Conservation (phyloP, 1,140 invertebrate species). For the Megathymus violae region DNA sequence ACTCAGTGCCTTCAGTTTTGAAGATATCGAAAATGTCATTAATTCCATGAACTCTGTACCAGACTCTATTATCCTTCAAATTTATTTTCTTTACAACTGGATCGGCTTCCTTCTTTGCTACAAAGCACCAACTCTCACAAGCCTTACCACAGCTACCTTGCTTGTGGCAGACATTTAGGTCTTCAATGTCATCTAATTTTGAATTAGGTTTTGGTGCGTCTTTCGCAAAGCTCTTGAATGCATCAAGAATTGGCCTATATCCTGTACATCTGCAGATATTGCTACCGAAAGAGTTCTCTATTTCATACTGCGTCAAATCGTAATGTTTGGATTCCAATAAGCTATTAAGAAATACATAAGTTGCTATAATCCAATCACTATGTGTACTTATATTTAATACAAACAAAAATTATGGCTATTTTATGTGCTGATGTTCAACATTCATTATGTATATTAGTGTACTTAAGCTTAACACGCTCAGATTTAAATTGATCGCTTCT, state of each 20-base stretch:
- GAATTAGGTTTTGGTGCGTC: constrained; percentile 77
- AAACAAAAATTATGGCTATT: no score
- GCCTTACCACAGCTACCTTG: constrained; percentile 39
- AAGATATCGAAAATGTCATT: constrained; percentile 65
- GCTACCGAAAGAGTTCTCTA: constrained; percentile 33
- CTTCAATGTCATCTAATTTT: constrained; percentile 61
- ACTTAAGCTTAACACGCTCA: no score
- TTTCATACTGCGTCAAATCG: constrained; percentile 31
- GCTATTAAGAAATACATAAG: constrained; percentile 9
- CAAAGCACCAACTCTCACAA: constrained; percentile 67
- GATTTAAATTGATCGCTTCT: no score
- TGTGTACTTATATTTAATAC: no score
- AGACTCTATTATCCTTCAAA: constrained; percentile 60
- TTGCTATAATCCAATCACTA: no score
- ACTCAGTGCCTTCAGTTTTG: constrained; percentile 50
- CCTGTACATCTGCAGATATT: constrained; percentile 35
- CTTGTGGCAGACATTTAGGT: constrained; percentile 50
- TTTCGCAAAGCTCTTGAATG: constrained; percentile 75
- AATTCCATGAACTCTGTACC: constrained; percentile 63
- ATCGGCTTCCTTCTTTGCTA: constrained; percentile 48
- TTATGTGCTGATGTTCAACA: no score
- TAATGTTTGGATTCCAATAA: constrained; percentile 17
- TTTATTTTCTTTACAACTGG: constrained; percentile 48
- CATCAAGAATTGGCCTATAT: constrained; percentile 34
- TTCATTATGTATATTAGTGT: no score